phyloP scores from a whole-genome alignment of 2,113 vertebrate genomes.

The Theristicus caerulescens region DNA sequence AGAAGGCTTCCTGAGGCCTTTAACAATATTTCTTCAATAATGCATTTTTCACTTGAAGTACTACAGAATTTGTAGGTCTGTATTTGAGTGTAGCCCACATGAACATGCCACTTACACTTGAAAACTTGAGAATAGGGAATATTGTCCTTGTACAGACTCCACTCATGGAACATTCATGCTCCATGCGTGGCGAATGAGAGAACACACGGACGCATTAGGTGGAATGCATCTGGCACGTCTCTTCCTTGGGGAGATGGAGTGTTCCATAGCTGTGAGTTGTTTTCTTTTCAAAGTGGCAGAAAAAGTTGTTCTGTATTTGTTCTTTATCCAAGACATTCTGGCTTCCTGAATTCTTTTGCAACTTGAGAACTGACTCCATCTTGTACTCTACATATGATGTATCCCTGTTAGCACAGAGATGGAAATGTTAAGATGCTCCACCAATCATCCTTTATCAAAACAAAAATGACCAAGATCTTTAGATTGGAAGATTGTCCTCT shows the following conservation, averaged over 20 bases:
- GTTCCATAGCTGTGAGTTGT: conserved; percentile 51
- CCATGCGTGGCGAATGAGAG: background rate
- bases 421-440: background rate
- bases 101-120: background rate
- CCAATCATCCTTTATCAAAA: background rate
- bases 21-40: background rate
- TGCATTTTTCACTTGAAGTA: background rate
- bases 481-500: background rate
- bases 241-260: conserved; percentile 50
- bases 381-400: background rate
- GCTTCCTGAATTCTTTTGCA: background rate
- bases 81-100: background rate
- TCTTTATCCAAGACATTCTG: conserved; percentile 36
- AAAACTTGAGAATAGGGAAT: background rate
- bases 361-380: background rate
- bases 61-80: background rate
- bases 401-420: background rate
- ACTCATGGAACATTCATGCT: conserved; percentile 8
- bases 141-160: background rate
- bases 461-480: background rate
- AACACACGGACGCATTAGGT: conserved; percentile 1
- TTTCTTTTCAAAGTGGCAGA: conserved; percentile 35
- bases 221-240: conserved; percentile 15
- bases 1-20: background rate
- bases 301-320: conserved; percentile 21